A percentile compares a stretch with the other conserved stretches of the same genome.
These are phyloP conservation scores for Siderastrea siderea DNA, from an alignment of 92 coral and sea anemone species.

Conservation along the genomic window DNA sequence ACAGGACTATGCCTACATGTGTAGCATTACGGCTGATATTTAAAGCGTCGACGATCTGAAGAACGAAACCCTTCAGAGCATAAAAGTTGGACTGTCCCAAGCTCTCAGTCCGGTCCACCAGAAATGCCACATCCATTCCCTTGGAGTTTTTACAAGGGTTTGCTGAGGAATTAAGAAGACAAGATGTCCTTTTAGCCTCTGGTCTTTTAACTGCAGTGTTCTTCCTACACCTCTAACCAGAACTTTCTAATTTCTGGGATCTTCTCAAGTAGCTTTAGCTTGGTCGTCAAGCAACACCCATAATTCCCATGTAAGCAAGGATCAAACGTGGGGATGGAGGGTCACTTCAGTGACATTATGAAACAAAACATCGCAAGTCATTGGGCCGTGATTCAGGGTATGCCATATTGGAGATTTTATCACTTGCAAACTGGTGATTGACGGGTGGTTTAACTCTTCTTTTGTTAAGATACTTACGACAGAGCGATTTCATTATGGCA, in stretches of 20 bases:
- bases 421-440: background rate
- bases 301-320: no score
- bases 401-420: no score
- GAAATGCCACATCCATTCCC: constrained; percentile 2
- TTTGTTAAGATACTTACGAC: background rate
- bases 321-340: no score
- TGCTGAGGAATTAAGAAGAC: background rate
- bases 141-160: background rate
- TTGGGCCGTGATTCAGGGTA: no score
- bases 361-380: no score
- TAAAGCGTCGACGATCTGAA: background rate
- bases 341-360: no score
- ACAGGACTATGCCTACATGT: background rate
- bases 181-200: no score
- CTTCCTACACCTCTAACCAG: no score
- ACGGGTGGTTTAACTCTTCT: background rate
- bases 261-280: no score
- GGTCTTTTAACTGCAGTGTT: no score
- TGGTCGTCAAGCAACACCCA: no score
- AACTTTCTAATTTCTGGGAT: no score
- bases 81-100: background rate
- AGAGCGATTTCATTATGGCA: background rate
- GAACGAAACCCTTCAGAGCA: background rate
- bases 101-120: background rate
- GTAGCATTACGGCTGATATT: background rate